phyloP scores from a whole-genome alignment of 2,113 vertebrate species.

The Meriones unguiculatus region DNA sequence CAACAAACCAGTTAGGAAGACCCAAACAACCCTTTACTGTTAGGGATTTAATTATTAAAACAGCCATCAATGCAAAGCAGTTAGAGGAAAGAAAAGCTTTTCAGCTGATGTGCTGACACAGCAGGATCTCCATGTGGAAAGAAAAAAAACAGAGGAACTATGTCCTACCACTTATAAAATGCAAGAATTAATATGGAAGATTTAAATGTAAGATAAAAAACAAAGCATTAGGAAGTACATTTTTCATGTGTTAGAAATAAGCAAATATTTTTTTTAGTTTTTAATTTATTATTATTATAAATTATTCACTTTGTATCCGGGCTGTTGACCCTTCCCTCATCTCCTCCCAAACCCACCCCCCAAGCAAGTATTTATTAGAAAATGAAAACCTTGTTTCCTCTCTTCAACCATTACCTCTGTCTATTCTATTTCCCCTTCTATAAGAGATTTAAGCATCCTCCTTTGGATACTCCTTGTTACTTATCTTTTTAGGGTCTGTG shows the following conservation, averaged over 20 bases:
- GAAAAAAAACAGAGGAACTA: not conserved
- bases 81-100: not conserved
- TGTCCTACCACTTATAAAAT: not conserved
- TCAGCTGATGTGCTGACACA: not conserved
- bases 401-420: no score
- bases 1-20: not conserved
- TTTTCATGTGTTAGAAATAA: not conserved
- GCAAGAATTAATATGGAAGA: not conserved
- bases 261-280: not conserved
- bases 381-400: no score
- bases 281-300: no score
- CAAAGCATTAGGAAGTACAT: not conserved
- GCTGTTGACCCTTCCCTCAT: no score
- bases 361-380: no score
- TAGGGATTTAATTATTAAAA: not conserved
- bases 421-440: no score
- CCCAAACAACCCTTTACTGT: not conserved
- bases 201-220: not conserved
- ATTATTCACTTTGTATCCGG: no score
- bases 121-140: not conserved
- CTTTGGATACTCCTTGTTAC: no score
- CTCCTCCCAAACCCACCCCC: no score
- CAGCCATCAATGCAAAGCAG: not conserved
- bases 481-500: no score
- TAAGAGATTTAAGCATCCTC: no score